Percentiles rank a stretch among this genome's conserved stretches.
Conservation (phyloP, 92 coral and sea anemone genomes). For the Pocillopora meandrina region DNA sequence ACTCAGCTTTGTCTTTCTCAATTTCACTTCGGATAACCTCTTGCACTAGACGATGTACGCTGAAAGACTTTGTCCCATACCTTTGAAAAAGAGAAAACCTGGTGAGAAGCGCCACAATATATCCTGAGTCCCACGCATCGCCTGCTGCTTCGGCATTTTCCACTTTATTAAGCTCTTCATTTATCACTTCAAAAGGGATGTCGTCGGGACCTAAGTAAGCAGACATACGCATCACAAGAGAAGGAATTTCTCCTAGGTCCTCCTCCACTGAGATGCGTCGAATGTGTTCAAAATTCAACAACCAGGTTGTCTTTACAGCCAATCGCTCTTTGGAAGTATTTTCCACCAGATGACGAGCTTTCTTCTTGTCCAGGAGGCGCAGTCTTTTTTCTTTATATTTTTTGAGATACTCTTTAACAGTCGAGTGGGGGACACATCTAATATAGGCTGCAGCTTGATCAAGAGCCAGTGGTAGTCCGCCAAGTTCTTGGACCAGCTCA, state of each 20-base stretch:
- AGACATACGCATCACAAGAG: constrained; percentile 65
- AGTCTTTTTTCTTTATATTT: constrained; percentile 60
- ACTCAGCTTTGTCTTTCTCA: constrained; percentile 10
- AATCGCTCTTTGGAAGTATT: constrained; percentile 65
- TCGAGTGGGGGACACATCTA: constrained; percentile 12
- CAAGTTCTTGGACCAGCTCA: constrained; percentile 67
- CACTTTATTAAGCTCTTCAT: constrained; percentile 64
- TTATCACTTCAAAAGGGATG: constrained; percentile 77
- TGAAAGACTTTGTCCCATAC: constrained; percentile 51
- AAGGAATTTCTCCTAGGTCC: constrained; percentile 50
- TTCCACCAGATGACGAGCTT: constrained; percentile 51
- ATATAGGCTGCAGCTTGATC: constrained; percentile 91
- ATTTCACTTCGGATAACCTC: constrained; percentile 77
- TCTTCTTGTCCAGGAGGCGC: constrained; percentile 52
- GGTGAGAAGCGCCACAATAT: constrained; percentile 73
- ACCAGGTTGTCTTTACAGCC: constrained; percentile 85
- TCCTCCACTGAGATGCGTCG: constrained; percentile 38
- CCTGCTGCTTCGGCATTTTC: constrained; percentile 37
- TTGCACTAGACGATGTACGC: constrained; percentile 92
- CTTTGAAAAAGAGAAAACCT: constrained; percentile 86
- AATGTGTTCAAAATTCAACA: constrained; percentile 72
- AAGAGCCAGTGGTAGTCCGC: constrained; percentile 83
- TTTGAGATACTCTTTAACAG: constrained; percentile 54
- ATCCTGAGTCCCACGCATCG: constrained; percentile 34
- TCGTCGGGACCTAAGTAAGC: constrained; percentile 83